phyloP scores from a whole-genome alignment of 2,113 vertebrate genomes.

The Mionectes macconnelli region DNA sequence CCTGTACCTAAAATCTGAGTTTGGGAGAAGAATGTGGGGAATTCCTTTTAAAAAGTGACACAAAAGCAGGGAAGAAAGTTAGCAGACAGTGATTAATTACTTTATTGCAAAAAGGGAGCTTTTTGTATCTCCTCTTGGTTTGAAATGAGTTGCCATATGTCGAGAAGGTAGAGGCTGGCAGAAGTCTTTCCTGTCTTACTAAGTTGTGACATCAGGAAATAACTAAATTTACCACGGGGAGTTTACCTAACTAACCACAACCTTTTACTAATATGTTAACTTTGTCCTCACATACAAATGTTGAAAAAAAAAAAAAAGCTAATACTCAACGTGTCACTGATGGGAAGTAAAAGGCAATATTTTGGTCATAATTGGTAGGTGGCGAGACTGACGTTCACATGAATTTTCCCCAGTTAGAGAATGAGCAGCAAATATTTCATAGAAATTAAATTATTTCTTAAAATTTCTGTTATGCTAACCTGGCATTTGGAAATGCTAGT shows the following conservation, averaged over 20 bases:
- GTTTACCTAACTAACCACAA: slow-evolving; percentile 67
- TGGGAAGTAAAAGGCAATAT: slow-evolving; percentile 60
- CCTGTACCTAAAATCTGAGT: not conserved
- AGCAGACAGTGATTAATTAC: slow-evolving; percentile 52
- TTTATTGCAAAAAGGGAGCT: slow-evolving; percentile 27
- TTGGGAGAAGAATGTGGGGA: not conserved
- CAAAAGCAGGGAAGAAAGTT: not conserved
- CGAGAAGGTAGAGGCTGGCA: slow-evolving; percentile 8
- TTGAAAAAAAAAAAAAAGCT: slow-evolving; percentile 54
- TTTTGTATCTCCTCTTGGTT: slow-evolving; percentile 33
- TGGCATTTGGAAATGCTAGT: slow-evolving; percentile 11
- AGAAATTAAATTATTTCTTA: slow-evolving; percentile 30
- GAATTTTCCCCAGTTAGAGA: slow-evolving; percentile 42
- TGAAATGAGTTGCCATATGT: slow-evolving; percentile 49
- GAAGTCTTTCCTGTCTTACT: slow-evolving; percentile 54
- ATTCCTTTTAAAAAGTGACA: slow-evolving; percentile 43
- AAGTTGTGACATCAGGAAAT: slow-evolving; percentile 55
- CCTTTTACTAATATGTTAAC: slow-evolving; percentile 35
- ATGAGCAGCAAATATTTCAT: slow-evolving; percentile 32
- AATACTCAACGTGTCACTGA: slow-evolving; percentile 44
- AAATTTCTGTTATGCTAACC: not conserved
- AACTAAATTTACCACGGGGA: slow-evolving; percentile 58
- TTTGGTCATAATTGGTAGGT: slow-evolving; percentile 57
- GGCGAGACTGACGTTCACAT: not conserved
- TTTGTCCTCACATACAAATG: slow-evolving; percentile 39